Conservation (phyloP, 2,797 vertebrate species). For the Numenius phaeopus region DNA sequence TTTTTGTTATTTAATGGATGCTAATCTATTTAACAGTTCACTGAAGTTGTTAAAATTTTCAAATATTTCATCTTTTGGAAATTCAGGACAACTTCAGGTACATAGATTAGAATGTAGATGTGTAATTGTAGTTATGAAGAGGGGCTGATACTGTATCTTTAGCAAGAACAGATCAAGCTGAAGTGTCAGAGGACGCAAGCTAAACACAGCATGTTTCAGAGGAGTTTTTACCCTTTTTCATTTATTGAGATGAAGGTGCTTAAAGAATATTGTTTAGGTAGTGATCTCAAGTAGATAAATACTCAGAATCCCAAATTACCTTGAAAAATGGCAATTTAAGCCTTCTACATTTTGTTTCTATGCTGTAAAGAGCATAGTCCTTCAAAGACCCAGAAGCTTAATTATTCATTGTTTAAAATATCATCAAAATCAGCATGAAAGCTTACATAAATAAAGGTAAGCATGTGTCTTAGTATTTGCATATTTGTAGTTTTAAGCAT, state of each 20-base stretch:
- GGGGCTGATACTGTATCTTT: neutral
- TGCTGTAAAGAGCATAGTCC: neutral
- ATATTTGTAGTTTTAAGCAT: neutral
- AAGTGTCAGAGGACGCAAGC: neutral
- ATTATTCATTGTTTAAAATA: neutral
- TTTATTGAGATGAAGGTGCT: neutral
- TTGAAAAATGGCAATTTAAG: neutral
- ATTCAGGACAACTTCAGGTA: neutral
- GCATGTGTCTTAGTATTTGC: neutral
- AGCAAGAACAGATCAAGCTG: neutral
- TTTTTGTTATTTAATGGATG: neutral
- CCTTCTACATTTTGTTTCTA: neutral
- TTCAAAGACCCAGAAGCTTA: neutral
- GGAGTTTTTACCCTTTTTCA: neutral
- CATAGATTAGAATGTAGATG: neutral
- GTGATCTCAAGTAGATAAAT: neutral
- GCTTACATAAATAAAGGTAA: neutral
- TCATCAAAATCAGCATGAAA: neutral
- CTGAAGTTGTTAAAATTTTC: neutral
- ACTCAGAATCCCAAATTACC: neutral
- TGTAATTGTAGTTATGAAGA: neutral
- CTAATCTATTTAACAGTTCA: neutral
- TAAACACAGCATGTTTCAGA: neutral
- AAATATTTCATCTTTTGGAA: neutral
- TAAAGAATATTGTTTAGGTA: neutral